Evolutionary conservation across 2,797 vertebrate species (phyloP).

Genomic region (Ctenosaura bakeri): DNA sequence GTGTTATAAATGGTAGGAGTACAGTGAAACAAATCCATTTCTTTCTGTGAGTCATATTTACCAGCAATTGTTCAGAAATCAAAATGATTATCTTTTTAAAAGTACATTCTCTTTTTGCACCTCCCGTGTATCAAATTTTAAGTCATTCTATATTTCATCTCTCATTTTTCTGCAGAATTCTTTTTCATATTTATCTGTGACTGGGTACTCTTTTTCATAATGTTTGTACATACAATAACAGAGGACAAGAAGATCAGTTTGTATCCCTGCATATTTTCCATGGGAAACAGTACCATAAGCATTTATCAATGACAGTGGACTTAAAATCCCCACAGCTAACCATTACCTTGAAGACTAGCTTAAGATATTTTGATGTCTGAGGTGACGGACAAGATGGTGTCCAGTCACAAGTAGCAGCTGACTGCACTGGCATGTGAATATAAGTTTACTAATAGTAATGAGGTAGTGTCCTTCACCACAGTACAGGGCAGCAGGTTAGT

Average conservation of each 20-base stretch:
- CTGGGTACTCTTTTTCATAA: constrained; percentile 3
- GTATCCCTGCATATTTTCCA: background rate
- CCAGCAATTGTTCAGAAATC: constrained; percentile 48
- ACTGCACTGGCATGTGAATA: background rate
- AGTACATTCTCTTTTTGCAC: constrained; percentile 29
- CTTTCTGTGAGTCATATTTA: constrained; percentile 56
- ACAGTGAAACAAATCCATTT: constrained; percentile 58
- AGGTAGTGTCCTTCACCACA: too few relatives aligned
- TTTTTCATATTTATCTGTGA: background rate
- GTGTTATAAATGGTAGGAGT: constrained; percentile 67
- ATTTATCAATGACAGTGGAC: background rate
- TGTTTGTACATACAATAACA: background rate
- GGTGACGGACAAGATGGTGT: background rate
- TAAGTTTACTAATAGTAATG: background rate
- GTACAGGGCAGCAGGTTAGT: too few relatives aligned
- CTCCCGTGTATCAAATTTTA: background rate
- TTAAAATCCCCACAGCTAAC: background rate
- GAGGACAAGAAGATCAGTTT: background rate
- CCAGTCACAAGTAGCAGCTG: too few relatives aligned
- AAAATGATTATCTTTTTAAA: constrained; percentile 15
- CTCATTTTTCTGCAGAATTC: background rate
- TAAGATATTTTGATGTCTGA: background rate
- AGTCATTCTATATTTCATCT: background rate
- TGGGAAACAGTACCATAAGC: background rate
- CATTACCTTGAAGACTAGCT: background rate